Base-by-base conservation (phyloP, 2,113 vertebrate species). In the Typhlomys cinereus region DNA sequence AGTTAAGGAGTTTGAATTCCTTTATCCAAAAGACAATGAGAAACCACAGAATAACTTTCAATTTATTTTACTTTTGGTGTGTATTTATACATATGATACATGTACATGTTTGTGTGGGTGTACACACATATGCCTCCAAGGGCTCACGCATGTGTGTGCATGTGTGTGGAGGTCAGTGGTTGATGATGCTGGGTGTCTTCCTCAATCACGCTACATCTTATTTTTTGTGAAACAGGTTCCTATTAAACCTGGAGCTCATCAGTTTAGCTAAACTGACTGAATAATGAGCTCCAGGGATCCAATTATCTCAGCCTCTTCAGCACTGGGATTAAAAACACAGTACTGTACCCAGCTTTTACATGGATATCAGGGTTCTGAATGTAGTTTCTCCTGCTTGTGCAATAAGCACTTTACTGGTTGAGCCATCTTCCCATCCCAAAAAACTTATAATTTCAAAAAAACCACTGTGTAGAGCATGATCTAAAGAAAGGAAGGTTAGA, bases 41-140 rank as follows among this genome's bases (percentile, higher is more conserved):
- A 88, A 81, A 44, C 84, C 14, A 94, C 34, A 90, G 52, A n/a
- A 64, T 67, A 59, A 92, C 31, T 52, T 81, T n/a, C n/a, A n/a
- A n/a, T n/a, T n/a, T n/a, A n/a, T n/a, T 50, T 7, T 74, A 34
- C 44, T 74, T 48, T 74, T 74, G 29, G 46, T 27, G 15, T 73
- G 27, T 46, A 73, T 73, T 70, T 70, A 39, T 70, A 39, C 48
- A 27, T 73, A 31, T 73, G 48, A 46, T 13, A 12, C 27, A 73
- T 15, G 48, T 8, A 74, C 48, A 1, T 76, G 46, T 76, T 52
- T 76, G 74, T 75, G 10, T 46, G 50, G 39, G 23, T 39, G 18
- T 57, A 78, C 13, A 57, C n/a, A 75, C 7, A 50, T 52, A 10
- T 50, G 18, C 4, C 31, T n/a, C 29, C 73, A 5, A 17, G 46